Base-by-base conservation (phyloP, 2,888 invertebrate genomes). In the Acrocyrtus sp. region DNA sequence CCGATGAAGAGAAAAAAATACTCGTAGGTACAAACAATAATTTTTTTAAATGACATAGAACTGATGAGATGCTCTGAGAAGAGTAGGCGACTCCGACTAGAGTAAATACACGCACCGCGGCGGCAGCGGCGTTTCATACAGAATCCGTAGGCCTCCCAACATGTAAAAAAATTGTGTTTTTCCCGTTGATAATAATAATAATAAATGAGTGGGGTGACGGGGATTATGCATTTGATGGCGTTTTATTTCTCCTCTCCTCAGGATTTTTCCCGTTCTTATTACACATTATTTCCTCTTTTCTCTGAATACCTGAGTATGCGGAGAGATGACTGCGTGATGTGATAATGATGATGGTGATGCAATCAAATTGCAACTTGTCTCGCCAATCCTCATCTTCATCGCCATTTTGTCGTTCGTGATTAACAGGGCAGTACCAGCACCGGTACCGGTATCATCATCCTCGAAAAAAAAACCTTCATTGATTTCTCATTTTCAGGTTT, bases 311-410 rank as follows among this genome's bases (percentile, higher is more conserved):
- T 34, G 34, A 34, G 34, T 5, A 34, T 5, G 34, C 5, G 34
- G 34, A 34, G 34, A 34, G 34, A 34, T 34, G n/a, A n/a, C n/a
- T n/a, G n/a, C n/a, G n/a, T n/a, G n/a, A n/a, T n/a, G n/a, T n/a
- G n/a, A n/a, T n/a, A n/a, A n/a, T n/a, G n/a, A n/a, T n/a, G n/a
- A n/a, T n/a, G n/a, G n/a, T n/a, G 34, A 34, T 34, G 34, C 12
- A 34, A 34, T 34, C 34, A 34, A 34, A 34, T 54, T 54, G 54
- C 39, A 56, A 56, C 39, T 34, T 39, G 56, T 56, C 56, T 56
- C 34, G 53, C 29, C 53, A n/a, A 34, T 34, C 34, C 6, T 34
- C 5, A 8, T 34, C 34, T 34, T 34, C 5, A 34, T 34, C 34
- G 34, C 34, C 34, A 12, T 34, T 34, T 34, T 34, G 34, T 34